These are phyloP conservation scores for Rhinoptilus africanus DNA, from an alignment of 2,113 vertebrate genomes.

Conservation along the genomic window DNA sequence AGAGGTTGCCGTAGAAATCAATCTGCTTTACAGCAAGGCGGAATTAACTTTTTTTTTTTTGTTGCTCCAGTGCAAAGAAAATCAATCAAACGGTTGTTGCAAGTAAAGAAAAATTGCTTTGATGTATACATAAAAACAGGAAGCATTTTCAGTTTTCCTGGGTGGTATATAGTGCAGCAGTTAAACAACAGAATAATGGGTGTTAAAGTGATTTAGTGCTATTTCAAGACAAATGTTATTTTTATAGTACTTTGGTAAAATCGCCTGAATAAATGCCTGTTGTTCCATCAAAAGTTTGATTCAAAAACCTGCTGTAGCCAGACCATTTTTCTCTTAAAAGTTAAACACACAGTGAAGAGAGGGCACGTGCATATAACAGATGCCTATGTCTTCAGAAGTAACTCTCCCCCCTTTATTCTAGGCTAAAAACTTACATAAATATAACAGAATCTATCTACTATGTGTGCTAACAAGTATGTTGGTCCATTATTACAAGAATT, in stretches of 20 bases:
- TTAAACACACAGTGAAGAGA: not conserved
- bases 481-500: not conserved
- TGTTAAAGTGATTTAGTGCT: slow-evolving; percentile 7
- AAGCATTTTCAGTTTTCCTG: not conserved
- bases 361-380: not conserved
- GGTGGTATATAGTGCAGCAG: not conserved
- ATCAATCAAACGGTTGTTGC: not conserved
- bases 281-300: not conserved
- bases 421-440: not conserved
- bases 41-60: not conserved
- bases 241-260: not conserved
- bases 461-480: not conserved
- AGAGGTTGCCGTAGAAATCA: not conserved
- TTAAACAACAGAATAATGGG: not conserved
- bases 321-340: not conserved
- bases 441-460: not conserved
- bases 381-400: not conserved
- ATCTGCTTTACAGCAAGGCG: not conserved
- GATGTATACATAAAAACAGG: not conserved
- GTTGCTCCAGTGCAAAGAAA: not conserved
- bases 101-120: slow-evolving; percentile 18
- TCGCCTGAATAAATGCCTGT: not conserved
- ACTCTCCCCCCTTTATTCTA: not conserved
- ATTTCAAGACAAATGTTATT: not conserved
- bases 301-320: not conserved